A percentile compares a stretch with the other conserved stretches of the same genome.
Evolutionary conservation across 2,797 vertebrate species (phyloP).

Genomic region (Psittacula derbiana): DNA sequence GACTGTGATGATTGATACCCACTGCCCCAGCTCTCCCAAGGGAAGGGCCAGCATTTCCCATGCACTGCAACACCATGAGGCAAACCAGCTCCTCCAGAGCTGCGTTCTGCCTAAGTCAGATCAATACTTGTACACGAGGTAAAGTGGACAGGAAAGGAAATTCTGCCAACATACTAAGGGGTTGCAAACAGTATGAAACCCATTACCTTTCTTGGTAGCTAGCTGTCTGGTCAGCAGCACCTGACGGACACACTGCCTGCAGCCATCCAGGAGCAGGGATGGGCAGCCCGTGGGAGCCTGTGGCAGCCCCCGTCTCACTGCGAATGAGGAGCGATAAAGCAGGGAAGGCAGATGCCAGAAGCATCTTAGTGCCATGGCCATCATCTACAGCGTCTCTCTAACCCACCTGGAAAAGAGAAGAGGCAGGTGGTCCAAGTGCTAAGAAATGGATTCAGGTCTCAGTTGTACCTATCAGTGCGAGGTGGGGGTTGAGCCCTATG

Average conservation of each 20-base stretch:
- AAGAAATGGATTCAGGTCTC: fast-evolving
- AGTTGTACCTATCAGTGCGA: fast-evolving
- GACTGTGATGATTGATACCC: fast-evolving
- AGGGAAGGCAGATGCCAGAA: constrained; percentile 74
- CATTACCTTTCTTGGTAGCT: constrained; percentile 91
- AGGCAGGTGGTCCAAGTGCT: neutral
- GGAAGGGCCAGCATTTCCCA: too few species aligned
- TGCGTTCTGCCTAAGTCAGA: neutral
- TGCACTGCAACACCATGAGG: fast-evolving
- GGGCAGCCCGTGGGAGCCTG: neutral
- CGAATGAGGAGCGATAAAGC: constrained; percentile 49
- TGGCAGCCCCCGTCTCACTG: constrained; percentile 10
- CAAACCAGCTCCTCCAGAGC: neutral
- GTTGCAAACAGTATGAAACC: neutral
- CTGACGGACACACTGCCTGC: neutral
- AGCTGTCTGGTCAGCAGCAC: constrained; percentile 75
- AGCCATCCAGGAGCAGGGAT: neutral
- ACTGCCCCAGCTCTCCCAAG: neutral
- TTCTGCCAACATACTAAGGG: fast-evolving
- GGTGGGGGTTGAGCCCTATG: neutral
- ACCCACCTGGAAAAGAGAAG: neutral
- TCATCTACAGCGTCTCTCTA: neutral
- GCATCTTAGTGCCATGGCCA: constrained; percentile 78
- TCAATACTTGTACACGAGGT: fast-evolving
- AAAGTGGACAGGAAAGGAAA: neutral